Conservation (phyloP, 2,888 invertebrate species). For the Automeris io region DNA sequence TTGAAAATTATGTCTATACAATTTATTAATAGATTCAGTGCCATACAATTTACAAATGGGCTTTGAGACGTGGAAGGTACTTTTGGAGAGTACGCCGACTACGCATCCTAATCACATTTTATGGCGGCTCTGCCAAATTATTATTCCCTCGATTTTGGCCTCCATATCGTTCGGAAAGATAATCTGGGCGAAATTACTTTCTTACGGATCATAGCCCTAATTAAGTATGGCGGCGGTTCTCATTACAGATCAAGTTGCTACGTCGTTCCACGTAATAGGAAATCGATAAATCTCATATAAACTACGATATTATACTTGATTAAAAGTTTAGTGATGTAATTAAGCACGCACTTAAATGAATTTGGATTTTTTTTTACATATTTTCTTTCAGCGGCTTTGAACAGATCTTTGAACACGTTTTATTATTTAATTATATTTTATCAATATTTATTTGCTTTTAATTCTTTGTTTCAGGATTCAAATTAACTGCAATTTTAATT, state of each 20-base stretch:
- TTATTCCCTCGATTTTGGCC: slow-evolving; percentile 26
- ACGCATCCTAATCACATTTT: slow-evolving; percentile 17
- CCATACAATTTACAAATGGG: not conserved
- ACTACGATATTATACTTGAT: too few relatives aligned
- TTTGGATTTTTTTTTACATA: too few relatives aligned
- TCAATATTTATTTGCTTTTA: too few relatives aligned
- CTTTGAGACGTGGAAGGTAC: slow-evolving; percentile 13
- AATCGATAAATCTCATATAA: slow-evolving; percentile 44
- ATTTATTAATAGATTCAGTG: not conserved
- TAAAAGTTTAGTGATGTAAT: too few relatives aligned
- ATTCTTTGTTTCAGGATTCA: too few relatives aligned
- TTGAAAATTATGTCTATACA: not conserved
- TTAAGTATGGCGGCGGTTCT: slow-evolving; percentile 49
- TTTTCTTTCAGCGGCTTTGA: too few relatives aligned
- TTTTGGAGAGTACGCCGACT: slow-evolving; percentile 3
- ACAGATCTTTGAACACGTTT: too few relatives aligned
- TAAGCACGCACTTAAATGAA: too few relatives aligned
- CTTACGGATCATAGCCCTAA: slow-evolving; percentile 60
- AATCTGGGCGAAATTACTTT: slow-evolving; percentile 58
- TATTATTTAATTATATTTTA: too few relatives aligned
- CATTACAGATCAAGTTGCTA: slow-evolving; percentile 35
- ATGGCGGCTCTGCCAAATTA: slow-evolving; percentile 29
- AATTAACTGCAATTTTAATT: too few relatives aligned
- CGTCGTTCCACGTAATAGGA: slow-evolving; percentile 42
- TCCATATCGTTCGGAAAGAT: slow-evolving; percentile 22